Percentiles rank a stretch among this genome's conserved stretches.
Evolutionary conservation across 2,797 vertebrate species (phyloP).

Genomic region (Sebastes diaconus): DNA sequence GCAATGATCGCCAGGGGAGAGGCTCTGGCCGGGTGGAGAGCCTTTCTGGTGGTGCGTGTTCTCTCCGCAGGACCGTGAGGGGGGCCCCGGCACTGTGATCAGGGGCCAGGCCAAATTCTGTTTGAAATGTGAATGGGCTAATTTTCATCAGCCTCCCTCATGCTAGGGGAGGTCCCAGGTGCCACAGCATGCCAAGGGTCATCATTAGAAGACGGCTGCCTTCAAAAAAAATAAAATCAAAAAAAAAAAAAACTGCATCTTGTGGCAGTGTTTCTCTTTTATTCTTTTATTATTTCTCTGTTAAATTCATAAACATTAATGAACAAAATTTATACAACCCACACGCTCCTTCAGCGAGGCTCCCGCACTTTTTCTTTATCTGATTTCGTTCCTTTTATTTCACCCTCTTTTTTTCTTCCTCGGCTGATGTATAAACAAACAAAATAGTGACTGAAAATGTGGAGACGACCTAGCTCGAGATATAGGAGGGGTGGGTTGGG

Average conservation of each 20-base stretch:
- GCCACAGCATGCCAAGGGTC: conserved; percentile 97
- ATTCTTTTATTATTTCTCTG: conserved; percentile 78
- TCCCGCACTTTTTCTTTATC: conserved; percentile 63
- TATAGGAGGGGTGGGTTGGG: conserved; percentile 20
- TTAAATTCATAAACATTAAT: conserved; percentile 96
- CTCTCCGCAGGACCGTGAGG: conserved; percentile 89
- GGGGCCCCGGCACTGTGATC: conserved; percentile 91
- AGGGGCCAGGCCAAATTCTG: conserved; percentile 97
- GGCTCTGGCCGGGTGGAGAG: conserved; percentile 61
- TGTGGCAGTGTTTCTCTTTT: conserved; percentile 83
- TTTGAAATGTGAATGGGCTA: conserved; percentile 99
- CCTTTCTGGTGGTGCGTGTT: conserved; percentile 88
- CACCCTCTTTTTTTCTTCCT: conserved; percentile 32
- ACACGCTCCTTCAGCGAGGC: conserved; percentile 49
- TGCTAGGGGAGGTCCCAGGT: conserved; percentile 92
- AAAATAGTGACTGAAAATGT: conserved; percentile 78
- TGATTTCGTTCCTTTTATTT: conserved; percentile 60
- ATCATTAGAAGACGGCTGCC: conserved; percentile 96
- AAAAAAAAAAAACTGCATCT: conserved; percentile 77
- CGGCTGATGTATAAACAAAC: conserved; percentile 82
- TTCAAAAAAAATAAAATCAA: conserved; percentile 84
- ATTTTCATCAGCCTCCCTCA: conserved; percentile 97
- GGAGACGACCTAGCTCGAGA: conserved; percentile 72
- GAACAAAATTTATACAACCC: conserved; percentile 87
- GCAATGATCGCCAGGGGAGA: conserved; percentile 94